A percentile compares a stretch with the other conserved stretches of the same genome.
Evolutionary conservation across 35 echinoderm and acorn worm species (phyloP).

Genomic region (Apostichopus japonicus): DNA sequence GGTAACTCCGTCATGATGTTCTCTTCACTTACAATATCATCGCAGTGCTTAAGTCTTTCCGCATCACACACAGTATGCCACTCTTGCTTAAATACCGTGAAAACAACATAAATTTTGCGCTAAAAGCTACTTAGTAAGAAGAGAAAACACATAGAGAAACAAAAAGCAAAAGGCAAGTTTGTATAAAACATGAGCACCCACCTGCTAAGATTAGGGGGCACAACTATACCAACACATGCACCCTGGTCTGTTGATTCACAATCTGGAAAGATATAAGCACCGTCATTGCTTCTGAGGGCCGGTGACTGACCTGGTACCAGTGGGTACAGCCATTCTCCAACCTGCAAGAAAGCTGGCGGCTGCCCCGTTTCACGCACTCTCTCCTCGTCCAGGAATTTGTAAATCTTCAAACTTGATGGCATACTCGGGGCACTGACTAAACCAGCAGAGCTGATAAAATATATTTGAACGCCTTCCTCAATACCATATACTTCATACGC

Average conservation of each 20-base stretch:
- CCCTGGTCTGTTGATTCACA: constrained; percentile 69
- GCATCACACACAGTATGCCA: too few relatives aligned
- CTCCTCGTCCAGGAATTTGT: constrained; percentile 71
- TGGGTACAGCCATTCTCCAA: constrained; percentile 94
- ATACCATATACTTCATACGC: constrained; percentile 71
- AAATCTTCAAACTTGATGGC: constrained; percentile 74
- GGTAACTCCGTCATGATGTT: too few relatives aligned
- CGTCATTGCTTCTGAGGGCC: constrained; percentile 77
- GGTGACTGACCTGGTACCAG: constrained; percentile 83
- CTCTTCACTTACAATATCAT: too few relatives aligned
- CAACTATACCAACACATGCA: constrained; percentile 83
- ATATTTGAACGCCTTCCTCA: constrained; percentile 76
- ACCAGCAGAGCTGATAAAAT: constrained; percentile 84
- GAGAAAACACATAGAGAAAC: background rate
- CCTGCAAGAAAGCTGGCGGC: constrained; percentile 94
- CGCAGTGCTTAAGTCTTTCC: too few relatives aligned
- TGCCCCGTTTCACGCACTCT: constrained; percentile 49
- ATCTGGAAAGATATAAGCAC: constrained; percentile 88
- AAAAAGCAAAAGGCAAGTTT: too few relatives aligned
- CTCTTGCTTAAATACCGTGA: too few relatives aligned
- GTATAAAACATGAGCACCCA: constrained; percentile 26
- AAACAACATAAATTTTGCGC: too few relatives aligned
- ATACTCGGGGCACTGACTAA: constrained; percentile 84
- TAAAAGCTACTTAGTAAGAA: too few relatives aligned
- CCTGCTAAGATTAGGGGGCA: constrained; percentile 73